Conservation (phyloP, 2,797 vertebrate genomes). For the Columba guinea region DNA sequence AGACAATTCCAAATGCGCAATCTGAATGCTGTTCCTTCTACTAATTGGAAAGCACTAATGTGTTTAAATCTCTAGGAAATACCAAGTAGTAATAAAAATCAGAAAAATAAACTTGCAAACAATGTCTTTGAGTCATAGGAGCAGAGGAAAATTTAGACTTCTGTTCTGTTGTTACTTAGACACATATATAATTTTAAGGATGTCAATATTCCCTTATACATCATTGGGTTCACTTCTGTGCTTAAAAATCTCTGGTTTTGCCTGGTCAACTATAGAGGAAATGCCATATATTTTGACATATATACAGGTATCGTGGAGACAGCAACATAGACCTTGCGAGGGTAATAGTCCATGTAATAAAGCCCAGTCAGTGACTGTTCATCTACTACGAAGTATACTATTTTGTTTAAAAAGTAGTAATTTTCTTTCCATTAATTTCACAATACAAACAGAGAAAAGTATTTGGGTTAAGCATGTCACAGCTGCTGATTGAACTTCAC, state of each 20-base stretch:
- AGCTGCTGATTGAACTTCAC: neutral
- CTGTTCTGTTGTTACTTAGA: neutral
- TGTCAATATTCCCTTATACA: neutral
- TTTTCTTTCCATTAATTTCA: constrained; percentile 27
- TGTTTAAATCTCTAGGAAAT: neutral
- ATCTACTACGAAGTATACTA: neutral
- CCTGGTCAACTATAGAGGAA: neutral
- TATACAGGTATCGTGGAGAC: neutral
- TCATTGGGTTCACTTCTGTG: neutral
- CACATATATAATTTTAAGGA: neutral
- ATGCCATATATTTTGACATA: neutral
- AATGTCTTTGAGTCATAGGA: neutral
- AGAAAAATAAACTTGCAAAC: neutral
- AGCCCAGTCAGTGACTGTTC: neutral
- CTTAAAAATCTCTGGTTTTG: neutral
- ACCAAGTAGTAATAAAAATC: neutral
- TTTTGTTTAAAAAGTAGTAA: constrained; percentile 21
- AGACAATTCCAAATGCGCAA: neutral
- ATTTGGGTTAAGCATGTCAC: neutral
- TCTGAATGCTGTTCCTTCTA: neutral
- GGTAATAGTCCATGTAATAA: neutral
- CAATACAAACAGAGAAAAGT: neutral
- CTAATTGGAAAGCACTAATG: neutral
- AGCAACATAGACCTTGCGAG: neutral
- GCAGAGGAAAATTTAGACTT: neutral